phyloP scores from a whole-genome alignment of 2,797 vertebrate species.

The Linurgus olivaceus region DNA sequence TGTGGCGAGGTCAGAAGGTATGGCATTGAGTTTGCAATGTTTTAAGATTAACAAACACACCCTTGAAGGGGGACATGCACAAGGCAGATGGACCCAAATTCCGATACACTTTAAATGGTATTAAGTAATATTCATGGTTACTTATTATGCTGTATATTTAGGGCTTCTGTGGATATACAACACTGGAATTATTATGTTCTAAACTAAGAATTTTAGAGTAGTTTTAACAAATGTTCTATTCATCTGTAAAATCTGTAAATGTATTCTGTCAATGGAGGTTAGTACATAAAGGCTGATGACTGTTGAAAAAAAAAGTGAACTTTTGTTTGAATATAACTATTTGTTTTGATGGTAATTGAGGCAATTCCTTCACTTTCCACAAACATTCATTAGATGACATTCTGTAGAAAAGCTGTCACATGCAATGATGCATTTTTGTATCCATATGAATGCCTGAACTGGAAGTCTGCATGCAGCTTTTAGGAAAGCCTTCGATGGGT shows the following conservation, averaged over 20 bases:
- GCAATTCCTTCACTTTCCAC: slow-evolving; percentile 51
- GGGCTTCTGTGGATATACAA: not conserved
- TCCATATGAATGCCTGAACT: slow-evolving; percentile 1
- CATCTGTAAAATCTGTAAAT: slow-evolving; percentile 29
- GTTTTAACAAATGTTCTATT: slow-evolving; percentile 14
- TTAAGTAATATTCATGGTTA: not conserved
- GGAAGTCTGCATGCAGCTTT: not conserved
- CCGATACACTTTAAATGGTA: not conserved
- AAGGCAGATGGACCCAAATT: not conserved
- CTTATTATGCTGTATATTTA: not conserved
- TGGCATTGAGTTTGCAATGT: not conserved
- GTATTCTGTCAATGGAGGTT: slow-evolving; percentile 20
- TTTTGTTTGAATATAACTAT: slow-evolving; percentile 42
- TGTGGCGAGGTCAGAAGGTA: not conserved
- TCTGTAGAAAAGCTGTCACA: slow-evolving; percentile 37
- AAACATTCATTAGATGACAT: slow-evolving; percentile 59
- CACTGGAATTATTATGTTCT: not conserved
- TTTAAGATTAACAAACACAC: not conserved
- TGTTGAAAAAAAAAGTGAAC: not conserved
- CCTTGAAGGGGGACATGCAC: accelerated
- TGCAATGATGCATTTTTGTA: slow-evolving; percentile 20
- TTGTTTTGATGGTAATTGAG: slow-evolving; percentile 62
- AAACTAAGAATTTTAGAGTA: not conserved
- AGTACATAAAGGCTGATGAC: slow-evolving; percentile 24
- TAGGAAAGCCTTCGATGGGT: not conserved